Evolutionary conservation across 2,113 vertebrate species (phyloP), one percentile per base, ranked within the genome.

Genomic region (Mesocricetus auratus): DNA sequence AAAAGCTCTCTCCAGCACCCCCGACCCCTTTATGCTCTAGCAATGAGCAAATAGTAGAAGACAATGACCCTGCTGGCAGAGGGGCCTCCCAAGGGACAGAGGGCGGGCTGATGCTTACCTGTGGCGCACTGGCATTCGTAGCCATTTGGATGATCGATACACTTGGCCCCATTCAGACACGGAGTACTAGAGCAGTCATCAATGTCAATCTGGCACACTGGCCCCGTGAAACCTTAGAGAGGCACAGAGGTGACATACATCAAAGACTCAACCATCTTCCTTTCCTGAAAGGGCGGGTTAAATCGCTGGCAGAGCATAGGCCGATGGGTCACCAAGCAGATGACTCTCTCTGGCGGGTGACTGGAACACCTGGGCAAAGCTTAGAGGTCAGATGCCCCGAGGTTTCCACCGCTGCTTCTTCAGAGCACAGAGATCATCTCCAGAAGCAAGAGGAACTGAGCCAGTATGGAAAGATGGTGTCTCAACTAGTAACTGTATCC

Each of bases 131-230:
- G 99, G 97, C 99, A 99, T 58, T 99, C 99, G 0, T 99, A 99
- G 96, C 99, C 99, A 1, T 99, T 99, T 7, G 99, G 99, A 86
- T 99, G 98, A 94, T 99, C 99, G 0, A 99, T 99, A 11, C 99
- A 99, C 93, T 99, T 99, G 96, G 99, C 99, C 53, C 99, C 99
- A 1, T 99, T 99, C 66, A 99, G 99, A 95, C 99, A 99, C 0
- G 99, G 99, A 0, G 99, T 99, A 96, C 99, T 99, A 91, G 99
- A 99, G 90, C 99, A 99, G 96, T 99, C 99, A 0, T 99, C 99
- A 11, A 99, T 99, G 97, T 99, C 99, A 33, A 99, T 99, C 98
- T 99, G 99, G 96, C 99, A 99, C 97, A 98, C 99, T 0, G 99
- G 99, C 42, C 99, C 99, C 0, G 99, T 99, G 98, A 99, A 99